Evolutionary conservation across 2,797 vertebrate species (phyloP), one percentile per base, ranked within the genome.

Genomic region (Karalla daura): DNA sequence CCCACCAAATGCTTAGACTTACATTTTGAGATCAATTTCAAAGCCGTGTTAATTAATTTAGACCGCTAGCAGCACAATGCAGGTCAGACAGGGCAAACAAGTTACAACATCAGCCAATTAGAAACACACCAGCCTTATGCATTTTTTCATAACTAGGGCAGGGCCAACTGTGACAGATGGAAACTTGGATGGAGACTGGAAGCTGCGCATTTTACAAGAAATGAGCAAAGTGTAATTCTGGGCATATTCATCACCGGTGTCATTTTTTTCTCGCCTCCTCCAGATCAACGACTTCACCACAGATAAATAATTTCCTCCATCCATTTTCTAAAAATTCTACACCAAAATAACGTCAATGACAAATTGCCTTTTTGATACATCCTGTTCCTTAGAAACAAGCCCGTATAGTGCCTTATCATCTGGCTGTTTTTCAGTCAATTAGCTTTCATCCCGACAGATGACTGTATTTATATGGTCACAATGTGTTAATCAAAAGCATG

Each of bases 71-170:
- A 80, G 89, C 90, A 90, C 88, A 92, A 90, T 86, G 79, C 86
- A 76, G 92, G 92, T 92, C 93, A 93, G 81, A 89, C 77, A 65
- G 90, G 91, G 88, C 91, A 90, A 91, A 88, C 86, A 83, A 84
- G 78, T 90, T 91, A 92, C 87, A 92, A 84, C 86, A 92, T 87
- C 85, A 86, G 81, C 88, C 88, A 93, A 93, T 90, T 93, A 92
- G 74, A 87, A 90, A 88, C 83, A 88, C 83, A 76, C 75, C 60
- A 71, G 59, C 64, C 52, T 76, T 86, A 83, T 74, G 62, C 70
- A 58, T 79, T 79, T 84, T 82, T 75, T 71, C 69, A 84, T 66
- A 84, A 88, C 73, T 53, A 45, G 65, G 62, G 68, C 74, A 66
- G 40, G 53, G 70, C 67, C 52, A 49, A 51, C 41, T 41, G 45